These are phyloP conservation scores for Cyrtodaria siliqua DNA, from an alignment of 2,888 invertebrate genomes.

Conservation along the genomic window DNA sequence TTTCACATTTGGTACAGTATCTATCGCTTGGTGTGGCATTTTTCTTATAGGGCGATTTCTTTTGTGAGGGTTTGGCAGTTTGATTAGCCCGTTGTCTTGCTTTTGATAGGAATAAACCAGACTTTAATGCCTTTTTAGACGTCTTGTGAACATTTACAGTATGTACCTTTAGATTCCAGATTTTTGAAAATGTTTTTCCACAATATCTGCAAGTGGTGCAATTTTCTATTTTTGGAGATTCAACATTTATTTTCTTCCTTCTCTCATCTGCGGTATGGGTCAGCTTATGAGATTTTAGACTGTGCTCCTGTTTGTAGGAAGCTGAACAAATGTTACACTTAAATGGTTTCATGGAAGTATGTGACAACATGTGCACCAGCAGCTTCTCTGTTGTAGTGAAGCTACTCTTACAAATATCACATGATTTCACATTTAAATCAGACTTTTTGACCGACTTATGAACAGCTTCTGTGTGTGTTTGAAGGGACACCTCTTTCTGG, in stretches of 20 bases:
- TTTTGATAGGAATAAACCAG: no score
- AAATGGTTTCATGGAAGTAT: conserved; percentile 33
- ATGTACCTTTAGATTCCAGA: no score
- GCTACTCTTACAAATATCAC: conserved; percentile 31
- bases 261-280: conserved; percentile 3
- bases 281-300: conserved; percentile 5
- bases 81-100: no score
- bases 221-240: neutral
- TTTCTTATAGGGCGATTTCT: no score
- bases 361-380: conserved; percentile 36
- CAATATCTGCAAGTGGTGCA: no score
- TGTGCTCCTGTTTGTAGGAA: conserved; percentile 23
- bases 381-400: conserved; percentile 23
- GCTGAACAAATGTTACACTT: conserved; percentile 16
- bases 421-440: conserved; percentile 1
- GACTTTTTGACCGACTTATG: neutral
- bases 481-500: conserved; percentile 8
- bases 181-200: no score
- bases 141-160: no score
- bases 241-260: conserved; percentile 2
- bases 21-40: no score
- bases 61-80: no score
- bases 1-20: no score
- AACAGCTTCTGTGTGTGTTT: neutral
- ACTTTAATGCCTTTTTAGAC: no score